Evolutionary conservation across 92 coral and sea anemone species (phyloP), one percentile per base, ranked within the genome.

Genomic region (Phenganax stokvisi): DNA sequence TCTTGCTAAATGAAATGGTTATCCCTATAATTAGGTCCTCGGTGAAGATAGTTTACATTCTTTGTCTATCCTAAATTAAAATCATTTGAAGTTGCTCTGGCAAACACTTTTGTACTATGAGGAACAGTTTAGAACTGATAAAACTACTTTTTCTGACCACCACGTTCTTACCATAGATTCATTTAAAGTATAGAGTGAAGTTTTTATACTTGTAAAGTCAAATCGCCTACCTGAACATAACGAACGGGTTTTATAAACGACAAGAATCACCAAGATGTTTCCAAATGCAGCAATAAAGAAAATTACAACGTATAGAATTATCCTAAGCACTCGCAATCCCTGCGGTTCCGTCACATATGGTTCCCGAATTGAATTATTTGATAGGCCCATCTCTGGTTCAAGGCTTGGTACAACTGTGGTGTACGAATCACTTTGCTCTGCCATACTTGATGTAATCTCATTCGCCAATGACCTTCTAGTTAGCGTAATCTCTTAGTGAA

Each of bases 221-320:
- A 37, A 37, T 0, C 1, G 16, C 92, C 85, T 83, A 94, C 98
- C 98, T 68, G 97, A 90, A 51, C 93, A 91, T 12, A 94, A 79
- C 66, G 89, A 97, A 51, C 89, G 87, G 51, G 98, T 94, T 86
- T 92, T 94, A 89, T 92, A 92, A 17, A 94, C 97, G 75, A 94
- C 98, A 52, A 94, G 87, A 70, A 94, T 84, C 59, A 94, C 98
- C 84, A 94, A 85, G 28, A 93, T 80, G 58, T 94, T 94, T 9
- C 98, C 98, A 89, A 92, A 63, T 3, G 91, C 87, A 9, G 97
- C 98, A 53, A 94, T 81, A 52, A 94, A 86, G 76, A 94, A 94
- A 47, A 94, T 94, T 66, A 92, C 89, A 54, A 88, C 84, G 81
- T 94, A 94, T 13, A 90, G 64, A 0, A 93, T 84, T 0, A 94